Evolutionary conservation across 1,140 invertebrate genomes (phyloP).

Genomic region (Sinonovacula constricta): DNA sequence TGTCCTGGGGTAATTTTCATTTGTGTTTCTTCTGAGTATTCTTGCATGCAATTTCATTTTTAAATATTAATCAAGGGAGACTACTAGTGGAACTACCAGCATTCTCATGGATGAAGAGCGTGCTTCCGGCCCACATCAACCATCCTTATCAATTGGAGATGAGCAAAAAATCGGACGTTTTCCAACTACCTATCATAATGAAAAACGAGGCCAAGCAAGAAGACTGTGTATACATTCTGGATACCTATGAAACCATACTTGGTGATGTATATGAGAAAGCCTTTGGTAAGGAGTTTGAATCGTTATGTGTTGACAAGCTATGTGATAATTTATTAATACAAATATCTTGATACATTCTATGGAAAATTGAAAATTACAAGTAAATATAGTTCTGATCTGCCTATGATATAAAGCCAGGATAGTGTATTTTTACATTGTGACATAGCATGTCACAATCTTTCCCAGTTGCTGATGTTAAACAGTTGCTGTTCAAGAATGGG

Average conservation of each 20-base stretch:
- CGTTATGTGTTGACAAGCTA: background rate
- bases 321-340: no score
- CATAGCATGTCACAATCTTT: no score
- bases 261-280: background rate
- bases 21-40: background rate
- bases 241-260: conserved; percentile 7
- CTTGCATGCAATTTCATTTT: background rate
- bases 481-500: no score
- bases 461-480: no score
- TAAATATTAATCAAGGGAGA: background rate
- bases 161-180: background rate
- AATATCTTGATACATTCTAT: no score
- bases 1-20: background rate
- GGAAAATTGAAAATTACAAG: no score
- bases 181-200: background rate
- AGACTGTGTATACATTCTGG: conserved; percentile 2
- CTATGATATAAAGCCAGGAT: no score
- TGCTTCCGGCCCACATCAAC: background rate
- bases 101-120: background rate
- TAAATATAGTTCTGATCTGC: no score
- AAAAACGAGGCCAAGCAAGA: conserved; percentile 9
- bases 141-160: background rate
- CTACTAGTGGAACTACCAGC: background rate
- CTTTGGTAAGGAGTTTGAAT: background rate
- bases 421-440: no score